Evolutionary conservation across 2,797 vertebrate species (phyloP).

Genomic region (Tapirus indicus): DNA sequence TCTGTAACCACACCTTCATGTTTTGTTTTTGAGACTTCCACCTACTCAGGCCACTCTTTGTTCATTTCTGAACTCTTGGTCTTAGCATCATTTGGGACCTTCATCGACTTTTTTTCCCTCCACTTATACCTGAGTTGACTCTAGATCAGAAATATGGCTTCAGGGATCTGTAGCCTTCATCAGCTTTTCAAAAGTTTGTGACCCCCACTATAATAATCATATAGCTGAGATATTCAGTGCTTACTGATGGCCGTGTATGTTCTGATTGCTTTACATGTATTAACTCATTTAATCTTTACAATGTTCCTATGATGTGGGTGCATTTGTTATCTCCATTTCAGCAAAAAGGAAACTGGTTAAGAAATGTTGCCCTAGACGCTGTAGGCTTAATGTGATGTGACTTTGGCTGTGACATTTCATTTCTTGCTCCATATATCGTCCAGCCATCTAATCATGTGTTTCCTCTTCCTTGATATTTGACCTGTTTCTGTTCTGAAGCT

Average conservation of each 20-base stretch:
- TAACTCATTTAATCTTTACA: background rate
- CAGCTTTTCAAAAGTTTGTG: background rate
- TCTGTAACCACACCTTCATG: background rate
- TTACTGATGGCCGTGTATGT: background rate
- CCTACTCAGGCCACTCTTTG: background rate
- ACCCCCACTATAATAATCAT: background rate
- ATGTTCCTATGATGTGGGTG: background rate
- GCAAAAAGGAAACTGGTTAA: conserved; percentile 27
- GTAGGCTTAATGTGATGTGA: background rate
- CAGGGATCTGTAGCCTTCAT: conserved; percentile 27
- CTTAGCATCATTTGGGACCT: conserved; percentile 12
- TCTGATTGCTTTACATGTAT: background rate
- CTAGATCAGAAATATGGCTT: background rate
- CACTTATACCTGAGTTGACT: background rate
- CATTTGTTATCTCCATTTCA: background rate
- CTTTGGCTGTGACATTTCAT: conserved; percentile 6
- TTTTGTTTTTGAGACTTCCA: conserved; percentile 48
- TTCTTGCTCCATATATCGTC: background rate
- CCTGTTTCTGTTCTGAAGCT: background rate
- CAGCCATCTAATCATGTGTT: background rate
- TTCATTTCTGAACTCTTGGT: background rate
- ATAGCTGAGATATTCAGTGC: background rate
- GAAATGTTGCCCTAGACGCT: background rate
- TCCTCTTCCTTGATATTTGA: background rate
- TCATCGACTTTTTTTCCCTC: background rate